Percentiles rank a stretch among this genome's conserved stretches.
Conservation (phyloP, 64 coral and sea anemone genomes). For the Montipora foliosa region DNA sequence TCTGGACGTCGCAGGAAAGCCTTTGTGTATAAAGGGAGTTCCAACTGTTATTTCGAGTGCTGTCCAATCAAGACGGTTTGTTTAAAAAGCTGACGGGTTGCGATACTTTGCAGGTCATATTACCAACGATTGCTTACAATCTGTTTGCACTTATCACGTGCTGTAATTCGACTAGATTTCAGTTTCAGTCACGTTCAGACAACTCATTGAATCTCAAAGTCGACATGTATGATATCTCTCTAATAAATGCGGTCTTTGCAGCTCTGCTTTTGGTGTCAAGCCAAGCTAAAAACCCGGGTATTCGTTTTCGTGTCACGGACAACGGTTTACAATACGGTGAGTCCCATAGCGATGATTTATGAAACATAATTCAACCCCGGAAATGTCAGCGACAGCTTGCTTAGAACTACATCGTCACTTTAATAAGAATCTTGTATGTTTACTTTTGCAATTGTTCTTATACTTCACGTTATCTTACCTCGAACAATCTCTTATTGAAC, state of each 20-base stretch:
- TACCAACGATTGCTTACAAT: neutral
- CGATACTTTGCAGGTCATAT: neutral
- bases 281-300: conserved; percentile 48
- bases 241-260: neutral
- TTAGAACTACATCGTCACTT: neutral
- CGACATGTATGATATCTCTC: neutral
- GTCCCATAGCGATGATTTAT: neutral
- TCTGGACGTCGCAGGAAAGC: neutral
- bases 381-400: neutral
- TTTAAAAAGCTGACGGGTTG: neutral
- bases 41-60: neutral
- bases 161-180: neutral
- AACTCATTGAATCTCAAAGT: neutral
- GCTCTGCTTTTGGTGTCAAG: neutral
- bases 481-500: too few relatives aligned
- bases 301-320: conserved; percentile 64
- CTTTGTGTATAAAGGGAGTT: neutral
- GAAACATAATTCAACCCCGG: neutral
- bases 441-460: neutral
- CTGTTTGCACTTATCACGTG: neutral
- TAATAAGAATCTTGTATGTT: neutral
- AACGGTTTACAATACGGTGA: conserved; percentile 68
- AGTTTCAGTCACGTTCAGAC: neutral
- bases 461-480: too few relatives aligned
- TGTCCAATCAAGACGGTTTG: conserved; percentile 13